Evolutionary conservation across 2,797 vertebrate species (phyloP).

Genomic region (Rhodeus uyekii): DNA sequence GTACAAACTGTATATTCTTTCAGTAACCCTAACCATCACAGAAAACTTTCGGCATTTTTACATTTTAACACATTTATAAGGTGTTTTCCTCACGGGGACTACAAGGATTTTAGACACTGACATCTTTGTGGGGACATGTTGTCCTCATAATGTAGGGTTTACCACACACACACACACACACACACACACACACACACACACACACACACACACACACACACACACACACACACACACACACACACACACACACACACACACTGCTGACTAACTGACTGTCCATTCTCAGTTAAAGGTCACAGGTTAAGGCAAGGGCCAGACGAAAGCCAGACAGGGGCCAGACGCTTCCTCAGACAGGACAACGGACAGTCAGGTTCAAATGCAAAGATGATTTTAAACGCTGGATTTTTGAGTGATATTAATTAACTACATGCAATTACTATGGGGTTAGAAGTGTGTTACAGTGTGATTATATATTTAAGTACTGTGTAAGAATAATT

Average conservation of each 20-base stretch:
- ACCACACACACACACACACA: conserved; percentile 14
- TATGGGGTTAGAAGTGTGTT: no score
- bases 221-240: conserved; percentile 28
- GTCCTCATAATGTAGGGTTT: not conserved
- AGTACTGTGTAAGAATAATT: not conserved
- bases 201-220: conserved; percentile 21
- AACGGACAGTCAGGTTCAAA: conserved; percentile 45
- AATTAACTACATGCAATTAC: no score
- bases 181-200: conserved; percentile 27
- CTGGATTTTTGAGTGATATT: no score
- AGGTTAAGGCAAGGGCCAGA: conserved; percentile 58
- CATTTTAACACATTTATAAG: not conserved
- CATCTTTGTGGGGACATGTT: not conserved
- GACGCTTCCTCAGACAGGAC: conserved; percentile 58
- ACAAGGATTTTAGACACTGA: not conserved
- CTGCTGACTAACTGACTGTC: conserved; percentile 50
- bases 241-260: conserved; percentile 27
- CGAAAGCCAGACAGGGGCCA: conserved; percentile 52
- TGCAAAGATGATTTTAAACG: conserved; percentile 38
- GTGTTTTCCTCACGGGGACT: not conserved
- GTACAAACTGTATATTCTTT: not conserved
- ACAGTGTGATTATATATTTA: not conserved
- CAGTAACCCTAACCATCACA: not conserved
- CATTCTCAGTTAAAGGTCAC: conserved; percentile 64
- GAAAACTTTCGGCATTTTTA: not conserved